Conservation (phyloP, 2,888 invertebrate genomes). For the Tetragnatha montana region DNA sequence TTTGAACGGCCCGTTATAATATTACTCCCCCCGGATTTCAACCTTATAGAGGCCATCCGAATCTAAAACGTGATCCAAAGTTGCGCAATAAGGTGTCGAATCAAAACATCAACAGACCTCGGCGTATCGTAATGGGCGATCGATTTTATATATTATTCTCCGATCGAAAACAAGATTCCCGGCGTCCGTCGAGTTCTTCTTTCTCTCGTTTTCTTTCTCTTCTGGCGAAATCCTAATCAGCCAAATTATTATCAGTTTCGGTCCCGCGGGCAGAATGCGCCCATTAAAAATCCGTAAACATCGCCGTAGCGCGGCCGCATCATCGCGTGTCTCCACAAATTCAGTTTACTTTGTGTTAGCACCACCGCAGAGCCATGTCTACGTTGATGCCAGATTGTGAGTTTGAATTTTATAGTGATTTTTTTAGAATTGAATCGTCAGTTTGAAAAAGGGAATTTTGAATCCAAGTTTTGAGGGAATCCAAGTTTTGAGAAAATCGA, state of each 20-base stretch:
- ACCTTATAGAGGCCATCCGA: constrained; percentile 24
- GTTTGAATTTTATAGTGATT: neutral
- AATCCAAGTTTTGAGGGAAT: too few species aligned
- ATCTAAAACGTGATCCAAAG: neutral
- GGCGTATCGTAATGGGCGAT: constrained; percentile 14
- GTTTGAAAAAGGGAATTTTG: too few species aligned
- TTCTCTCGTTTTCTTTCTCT: neutral
- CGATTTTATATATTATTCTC: constrained; percentile 10
- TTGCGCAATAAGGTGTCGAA: constrained; percentile 1
- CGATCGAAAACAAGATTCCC: constrained; percentile 55
- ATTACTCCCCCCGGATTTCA: constrained; percentile 1
- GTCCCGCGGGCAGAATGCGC: neutral
- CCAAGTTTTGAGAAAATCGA: too few species aligned
- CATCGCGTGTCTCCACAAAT: neutral
- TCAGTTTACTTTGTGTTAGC: neutral
- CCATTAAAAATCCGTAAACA: constrained; percentile 12
- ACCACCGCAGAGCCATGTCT: constrained; percentile 10
- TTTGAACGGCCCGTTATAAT: too few species aligned
- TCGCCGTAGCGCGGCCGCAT: neutral
- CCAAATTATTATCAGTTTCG: constrained; percentile 28
- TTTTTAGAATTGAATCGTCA: too few species aligned
- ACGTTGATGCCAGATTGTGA: constrained; percentile 1
- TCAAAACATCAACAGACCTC: constrained; percentile 33
- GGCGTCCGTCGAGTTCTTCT: constrained; percentile 39
- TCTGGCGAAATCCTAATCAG: constrained; percentile 23